Base-by-base conservation (phyloP, 2,797 vertebrate species). In the Babyrousa celebensis region DNA sequence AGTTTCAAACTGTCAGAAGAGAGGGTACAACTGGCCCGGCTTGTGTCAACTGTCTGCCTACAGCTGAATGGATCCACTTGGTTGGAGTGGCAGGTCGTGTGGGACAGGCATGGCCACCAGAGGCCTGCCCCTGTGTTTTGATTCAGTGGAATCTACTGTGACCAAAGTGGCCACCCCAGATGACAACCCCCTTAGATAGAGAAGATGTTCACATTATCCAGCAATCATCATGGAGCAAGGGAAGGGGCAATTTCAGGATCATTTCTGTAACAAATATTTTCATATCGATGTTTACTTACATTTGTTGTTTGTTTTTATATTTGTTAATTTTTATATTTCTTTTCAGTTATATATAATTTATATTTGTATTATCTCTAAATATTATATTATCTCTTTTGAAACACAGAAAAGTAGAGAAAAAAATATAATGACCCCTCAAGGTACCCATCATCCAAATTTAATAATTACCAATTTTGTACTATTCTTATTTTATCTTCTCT, bases 401-500 rank as follows among this genome's bases (percentile, higher is more conserved):
- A 70, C 43, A 58, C 25, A 65, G 27, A 74, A 21, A 93, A 60
- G 27, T 88, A 83, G 17, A 92, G 74, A 88, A 67, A 88, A 82
- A 93, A 80, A 1, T 70, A 71, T 18, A 87, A 21, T 68, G 10
- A 80, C 9, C 15, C 18, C 14, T 43, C 48, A 62, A 68, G 79
- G n/a, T 75, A n/a, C 2, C 20, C 17, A 79, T 88, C 32, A 95
- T 15, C 3, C 18, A 74, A 27, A 5, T 80, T 95, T 60, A 79
- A 56, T 14, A 94, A 91, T 67, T 62, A 80, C 36, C 14, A 77
- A 18, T 43, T 84, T 40, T 85, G 65, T 20, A 71, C 90, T 87
- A 36, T 58, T 12, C 60, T 96, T 75, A 63, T 91, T 82, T 70
- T 84, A 95, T 79, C 23, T 70, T 85, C n/a, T 92, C 21, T 85